Conservation (phyloP, 2,113 vertebrate species). For the Nycticryphes semicollaris region DNA sequence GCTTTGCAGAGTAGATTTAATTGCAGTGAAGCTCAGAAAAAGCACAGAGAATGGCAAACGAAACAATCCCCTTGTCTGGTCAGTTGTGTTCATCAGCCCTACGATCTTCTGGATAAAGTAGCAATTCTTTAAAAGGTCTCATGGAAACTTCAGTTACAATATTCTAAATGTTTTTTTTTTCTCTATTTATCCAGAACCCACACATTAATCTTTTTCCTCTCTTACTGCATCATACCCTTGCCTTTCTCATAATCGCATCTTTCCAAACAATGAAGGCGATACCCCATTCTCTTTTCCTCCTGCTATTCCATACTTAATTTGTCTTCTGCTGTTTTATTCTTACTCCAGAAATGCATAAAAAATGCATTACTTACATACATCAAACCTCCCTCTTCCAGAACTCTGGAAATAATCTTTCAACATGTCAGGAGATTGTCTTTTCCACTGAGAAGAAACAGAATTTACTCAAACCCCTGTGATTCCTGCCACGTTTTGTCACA, state of each 20-base stretch:
- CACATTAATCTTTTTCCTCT: neutral
- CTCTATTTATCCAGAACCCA: neutral
- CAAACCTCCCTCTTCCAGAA: neutral
- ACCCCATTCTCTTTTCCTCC: neutral
- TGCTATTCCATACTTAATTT: neutral
- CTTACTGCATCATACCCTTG: neutral
- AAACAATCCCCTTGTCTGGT: neutral
- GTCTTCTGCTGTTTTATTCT: neutral
- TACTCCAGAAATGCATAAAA: neutral
- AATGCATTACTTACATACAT: neutral
- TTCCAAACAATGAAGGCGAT: neutral
- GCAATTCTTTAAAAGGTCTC: neutral
- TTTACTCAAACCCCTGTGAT: neutral
- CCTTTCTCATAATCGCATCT: neutral
- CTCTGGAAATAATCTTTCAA: neutral
- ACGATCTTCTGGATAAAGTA: neutral
- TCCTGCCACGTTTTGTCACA: neutral
- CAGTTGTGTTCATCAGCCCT: neutral
- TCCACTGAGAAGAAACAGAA: neutral
- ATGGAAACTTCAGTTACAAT: neutral
- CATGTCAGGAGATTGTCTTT: neutral
- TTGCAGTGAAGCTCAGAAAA: neutral
- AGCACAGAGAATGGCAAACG: neutral
- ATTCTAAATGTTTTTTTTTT: neutral
- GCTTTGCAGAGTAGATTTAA: conserved; percentile 21